These are phyloP conservation scores for Rhizoglyphus robini DNA, from an alignment of 1,140 invertebrate species.

Conservation along the genomic window DNA sequence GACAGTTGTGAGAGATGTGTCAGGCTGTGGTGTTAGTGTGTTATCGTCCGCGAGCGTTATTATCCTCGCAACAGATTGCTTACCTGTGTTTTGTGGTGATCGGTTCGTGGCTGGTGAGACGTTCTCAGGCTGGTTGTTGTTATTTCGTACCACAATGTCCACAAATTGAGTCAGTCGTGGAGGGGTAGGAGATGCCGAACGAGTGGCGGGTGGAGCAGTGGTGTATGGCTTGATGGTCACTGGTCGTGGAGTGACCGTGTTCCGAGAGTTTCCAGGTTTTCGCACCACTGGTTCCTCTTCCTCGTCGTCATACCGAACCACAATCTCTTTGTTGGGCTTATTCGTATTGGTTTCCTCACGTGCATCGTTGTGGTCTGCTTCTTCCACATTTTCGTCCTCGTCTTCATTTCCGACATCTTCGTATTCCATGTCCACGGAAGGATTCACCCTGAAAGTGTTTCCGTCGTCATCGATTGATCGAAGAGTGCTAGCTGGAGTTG, in stretches of 20 bases:
- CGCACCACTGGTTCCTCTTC: background rate
- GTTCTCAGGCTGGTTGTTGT: too few relatives aligned
- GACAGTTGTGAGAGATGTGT: background rate
- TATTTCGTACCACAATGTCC: background rate
- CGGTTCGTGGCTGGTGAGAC: background rate
- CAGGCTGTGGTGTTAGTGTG: background rate
- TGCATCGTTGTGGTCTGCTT: background rate
- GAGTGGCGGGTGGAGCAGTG: background rate
- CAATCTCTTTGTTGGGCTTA: background rate
- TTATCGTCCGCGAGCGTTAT: background rate
- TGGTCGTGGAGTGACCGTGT: background rate
- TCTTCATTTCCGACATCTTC: slow-evolving; percentile 4
- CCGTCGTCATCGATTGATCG: background rate
- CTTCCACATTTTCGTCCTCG: slow-evolving; percentile 2
- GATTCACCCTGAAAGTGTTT: background rate
- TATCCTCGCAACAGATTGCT: background rate
- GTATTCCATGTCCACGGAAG: background rate
- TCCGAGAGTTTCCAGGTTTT: background rate
- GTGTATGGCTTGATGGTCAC: background rate
- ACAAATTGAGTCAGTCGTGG: slow-evolving; percentile 6
- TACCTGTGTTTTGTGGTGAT: background rate
- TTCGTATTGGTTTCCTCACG: background rate
- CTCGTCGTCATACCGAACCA: slow-evolving; percentile 11
- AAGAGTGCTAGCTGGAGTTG: background rate
- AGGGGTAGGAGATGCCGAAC: background rate